Evolutionary conservation across 2,113 vertebrate genomes (phyloP).

Genomic region (Proteles cristata): DNA sequence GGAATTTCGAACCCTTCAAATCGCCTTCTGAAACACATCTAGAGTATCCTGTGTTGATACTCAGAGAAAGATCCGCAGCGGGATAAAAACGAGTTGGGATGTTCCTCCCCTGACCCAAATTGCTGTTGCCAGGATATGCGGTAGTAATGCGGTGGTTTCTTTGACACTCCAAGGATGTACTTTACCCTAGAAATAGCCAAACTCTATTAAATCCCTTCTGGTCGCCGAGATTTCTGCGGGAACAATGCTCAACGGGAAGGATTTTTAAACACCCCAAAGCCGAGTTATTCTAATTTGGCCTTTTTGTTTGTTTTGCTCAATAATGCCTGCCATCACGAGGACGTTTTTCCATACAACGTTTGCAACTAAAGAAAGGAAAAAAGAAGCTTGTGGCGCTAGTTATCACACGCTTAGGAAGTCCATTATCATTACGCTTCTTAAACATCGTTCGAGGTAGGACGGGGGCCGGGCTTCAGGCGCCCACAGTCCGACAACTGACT

Average conservation of each 20-base stretch:
- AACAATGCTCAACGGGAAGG: constrained; percentile 16
- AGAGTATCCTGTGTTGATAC: not conserved
- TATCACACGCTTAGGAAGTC: not conserved
- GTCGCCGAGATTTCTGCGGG: constrained; percentile 34
- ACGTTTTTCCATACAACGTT: constrained; percentile 5
- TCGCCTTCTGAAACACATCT: constrained; percentile 6
- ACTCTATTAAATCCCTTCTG: not conserved
- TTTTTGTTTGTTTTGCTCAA: not conserved
- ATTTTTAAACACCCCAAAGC: constrained; percentile 2
- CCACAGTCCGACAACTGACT: not conserved
- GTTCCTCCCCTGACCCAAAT: constrained; percentile 72
- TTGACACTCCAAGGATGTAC: not conserved
- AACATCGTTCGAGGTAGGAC: not conserved
- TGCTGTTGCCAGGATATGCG: constrained; percentile 68
- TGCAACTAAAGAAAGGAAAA: not conserved
- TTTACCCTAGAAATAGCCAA: constrained; percentile 46
- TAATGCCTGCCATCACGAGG: constrained; percentile 9
- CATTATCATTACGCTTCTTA: not conserved
- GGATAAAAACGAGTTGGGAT: constrained; percentile 52
- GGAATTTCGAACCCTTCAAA: constrained; percentile 49
- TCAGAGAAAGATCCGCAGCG: not conserved
- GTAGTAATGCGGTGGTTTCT: constrained; percentile 73
- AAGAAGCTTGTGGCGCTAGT: not conserved
- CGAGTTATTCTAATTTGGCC: constrained; percentile 4
- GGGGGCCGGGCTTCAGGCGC: not conserved